Percentiles rank a stretch among this genome's conserved stretches.
These are phyloP conservation scores for Tiaroga cobitis DNA, from an alignment of 2,797 vertebrate genomes.

Conservation along the genomic window DNA sequence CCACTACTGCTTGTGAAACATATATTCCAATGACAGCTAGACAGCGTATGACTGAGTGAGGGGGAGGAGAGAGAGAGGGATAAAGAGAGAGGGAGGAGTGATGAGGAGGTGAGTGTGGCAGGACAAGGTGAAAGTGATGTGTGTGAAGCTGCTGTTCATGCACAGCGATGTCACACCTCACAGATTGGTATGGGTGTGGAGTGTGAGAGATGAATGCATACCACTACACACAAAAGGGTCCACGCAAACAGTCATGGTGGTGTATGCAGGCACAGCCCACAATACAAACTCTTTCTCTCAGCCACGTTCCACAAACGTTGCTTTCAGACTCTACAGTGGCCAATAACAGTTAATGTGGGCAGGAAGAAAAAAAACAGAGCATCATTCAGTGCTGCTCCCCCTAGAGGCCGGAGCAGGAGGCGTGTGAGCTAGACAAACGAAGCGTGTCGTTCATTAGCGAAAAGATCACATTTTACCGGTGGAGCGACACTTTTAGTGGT, in stretches of 20 bases:
- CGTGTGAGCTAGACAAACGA: conserved; percentile 72
- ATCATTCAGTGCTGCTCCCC: conserved; percentile 68
- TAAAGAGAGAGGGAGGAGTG: conserved; percentile 1
- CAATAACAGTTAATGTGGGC: conserved; percentile 67
- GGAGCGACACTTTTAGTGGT: conserved; percentile 73
- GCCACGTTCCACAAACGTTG: conserved; percentile 69
- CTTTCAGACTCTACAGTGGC: conserved; percentile 70
- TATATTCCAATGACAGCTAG: conserved; percentile 80
- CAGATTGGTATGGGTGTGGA: conserved; percentile 31
- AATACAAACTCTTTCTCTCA: conserved; percentile 60
- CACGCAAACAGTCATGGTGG: conserved; percentile 52
- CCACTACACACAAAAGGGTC: conserved; percentile 66
- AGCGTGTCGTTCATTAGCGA: conserved; percentile 77
- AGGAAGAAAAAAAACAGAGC: conserved; percentile 59
- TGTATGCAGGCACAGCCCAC: background rate
- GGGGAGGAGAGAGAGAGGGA: conserved; percentile 25
- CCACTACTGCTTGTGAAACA: conserved; percentile 80
- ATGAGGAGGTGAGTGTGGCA: conserved; percentile 61
- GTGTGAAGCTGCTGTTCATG: conserved; percentile 60
- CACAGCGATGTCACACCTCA: conserved; percentile 41
- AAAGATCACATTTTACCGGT: conserved; percentile 79
- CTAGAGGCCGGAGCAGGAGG: conserved; percentile 73
- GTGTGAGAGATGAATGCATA: conserved; percentile 38
- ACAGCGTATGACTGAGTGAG: conserved; percentile 40
- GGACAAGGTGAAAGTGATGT: conserved; percentile 62